Evolutionary conservation across 2,113 vertebrate genomes (phyloP).

Genomic region (Capreolus pygargus): DNA sequence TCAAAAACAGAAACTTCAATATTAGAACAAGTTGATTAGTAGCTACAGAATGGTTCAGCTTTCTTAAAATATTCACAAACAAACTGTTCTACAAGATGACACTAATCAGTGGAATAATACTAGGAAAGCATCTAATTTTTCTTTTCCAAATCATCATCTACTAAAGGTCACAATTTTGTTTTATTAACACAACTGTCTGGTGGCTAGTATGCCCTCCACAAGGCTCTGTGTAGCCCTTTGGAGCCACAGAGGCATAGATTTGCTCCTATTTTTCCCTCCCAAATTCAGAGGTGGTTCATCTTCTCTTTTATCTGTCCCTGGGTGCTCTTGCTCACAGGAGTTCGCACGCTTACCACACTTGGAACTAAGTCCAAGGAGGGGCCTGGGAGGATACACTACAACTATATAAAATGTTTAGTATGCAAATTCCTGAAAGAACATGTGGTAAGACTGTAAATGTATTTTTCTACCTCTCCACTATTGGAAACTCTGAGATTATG

Average conservation of each 20-base stretch:
- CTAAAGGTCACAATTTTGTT: background rate
- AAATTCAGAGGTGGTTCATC: background rate
- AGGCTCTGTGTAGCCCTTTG: background rate
- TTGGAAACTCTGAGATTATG: background rate
- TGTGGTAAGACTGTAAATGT: background rate
- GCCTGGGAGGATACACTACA: background rate
- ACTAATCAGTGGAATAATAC: background rate
- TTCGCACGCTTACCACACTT: background rate
- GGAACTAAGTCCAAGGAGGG: background rate
- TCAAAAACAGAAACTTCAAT: constrained; percentile 25
- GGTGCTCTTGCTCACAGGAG: background rate
- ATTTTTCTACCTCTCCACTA: background rate
- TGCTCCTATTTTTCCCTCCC: background rate
- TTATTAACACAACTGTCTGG: background rate
- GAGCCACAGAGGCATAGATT: background rate
- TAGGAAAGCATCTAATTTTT: background rate
- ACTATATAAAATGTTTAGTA: background rate
- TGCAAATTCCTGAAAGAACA: background rate
- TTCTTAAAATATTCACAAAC: background rate
- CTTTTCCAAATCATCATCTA: background rate
- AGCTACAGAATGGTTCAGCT: background rate
- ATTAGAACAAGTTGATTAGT: background rate
- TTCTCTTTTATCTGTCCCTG: background rate
- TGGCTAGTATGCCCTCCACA: background rate
- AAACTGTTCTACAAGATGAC: background rate